Evolutionary conservation across 2,888 invertebrate genomes (phyloP), one percentile per base, ranked within the genome.

Genomic region (Melipona bicolor): DNA sequence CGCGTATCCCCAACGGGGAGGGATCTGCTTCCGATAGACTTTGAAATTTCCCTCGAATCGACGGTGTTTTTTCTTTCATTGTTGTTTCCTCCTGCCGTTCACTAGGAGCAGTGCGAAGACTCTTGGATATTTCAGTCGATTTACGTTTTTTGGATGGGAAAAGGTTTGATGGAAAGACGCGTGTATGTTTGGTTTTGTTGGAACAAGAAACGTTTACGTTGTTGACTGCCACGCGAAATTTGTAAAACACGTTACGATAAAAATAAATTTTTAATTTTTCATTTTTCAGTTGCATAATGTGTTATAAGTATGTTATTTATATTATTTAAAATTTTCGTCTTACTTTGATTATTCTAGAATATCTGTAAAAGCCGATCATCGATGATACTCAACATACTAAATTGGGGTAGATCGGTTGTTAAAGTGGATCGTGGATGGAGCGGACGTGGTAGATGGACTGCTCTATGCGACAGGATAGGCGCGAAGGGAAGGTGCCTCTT

Each of bases 1-100:
- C 67, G 27, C 17, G 61, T 19, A 27, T 79, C 75, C 85, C 85
- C 84, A 17, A 11, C 43, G 43, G 85, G 81, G 81, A 69, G 17
- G 43, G 62, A 52, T 43, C 9, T 52, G 70, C 49, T 73, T 62
- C 24, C 76, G 61, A 80, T 62, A 49, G 67, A 62, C 43, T 32
- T 24, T 5, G 67, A 84, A 84, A 76, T 84, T 84, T 73, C 56
- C 50, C n/a, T 36, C n/a, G n/a, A 52, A 65, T 36, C 11, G 19
- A 15, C 50, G 21, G 32, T 52, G 19, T 49, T 52, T 43, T 43
- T 9, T 43, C 9, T 43, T 43, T 36, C 1, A 9, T 9, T 43
- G 24, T 32, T 59, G 79, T 56, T 75, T 65, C 24, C 62, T 49
- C 43, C 36, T 21, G 24, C 50, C 73, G 62, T 72, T 61, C 27